Evolutionary conservation across 2,797 vertebrate species (phyloP), one percentile per base, ranked within the genome.

Genomic region (Eleutherodactylus coqui): DNA sequence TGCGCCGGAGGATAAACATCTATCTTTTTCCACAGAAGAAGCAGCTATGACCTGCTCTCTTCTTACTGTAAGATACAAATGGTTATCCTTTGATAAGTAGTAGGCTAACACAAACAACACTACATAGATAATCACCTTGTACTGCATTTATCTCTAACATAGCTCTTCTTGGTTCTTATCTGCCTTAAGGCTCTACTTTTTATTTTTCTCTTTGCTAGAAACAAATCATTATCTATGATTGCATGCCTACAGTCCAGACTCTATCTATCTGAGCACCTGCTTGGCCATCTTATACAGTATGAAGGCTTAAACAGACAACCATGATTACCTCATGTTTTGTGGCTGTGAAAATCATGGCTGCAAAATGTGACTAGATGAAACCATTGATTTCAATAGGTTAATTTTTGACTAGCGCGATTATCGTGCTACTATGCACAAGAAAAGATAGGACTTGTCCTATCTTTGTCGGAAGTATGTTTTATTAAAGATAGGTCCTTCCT

Each of bases 31-130:
- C 53, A 38, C 47, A 47, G 32, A 62, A 62, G 60, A 60, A 62
- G 49, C 7, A 79, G 64, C 14, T 79, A 36, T 60, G 81, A 83
- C 62, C 60, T 36, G 45, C 72, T 43, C 75, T 8, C 14, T 34
- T 55, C 70, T 34, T 67, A n/a, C 55, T 69, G 45, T 69, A 13
- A 85, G 17, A 73, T n/a, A n/a, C n/a, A 67, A 36, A 53, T 75
- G 34, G 78, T 67, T 82, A 75, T 19, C 49, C 45, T 83, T 58
- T 87, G 73, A 87, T 82, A 79, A 78, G 75, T 78, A 58, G 64
- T 55, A 43, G 45, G 64, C 29, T 27, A 69, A 51, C 51, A 70
- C 58, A 76, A 27, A 77, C 36, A 32, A 34, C 32, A 64, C 60
- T 36, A 79, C 75, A 53, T 34, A 24, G 75, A 69, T 77, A 85